Base-by-base conservation (phyloP, 2,113 vertebrate genomes). In the Podarcis raffonei region DNA sequence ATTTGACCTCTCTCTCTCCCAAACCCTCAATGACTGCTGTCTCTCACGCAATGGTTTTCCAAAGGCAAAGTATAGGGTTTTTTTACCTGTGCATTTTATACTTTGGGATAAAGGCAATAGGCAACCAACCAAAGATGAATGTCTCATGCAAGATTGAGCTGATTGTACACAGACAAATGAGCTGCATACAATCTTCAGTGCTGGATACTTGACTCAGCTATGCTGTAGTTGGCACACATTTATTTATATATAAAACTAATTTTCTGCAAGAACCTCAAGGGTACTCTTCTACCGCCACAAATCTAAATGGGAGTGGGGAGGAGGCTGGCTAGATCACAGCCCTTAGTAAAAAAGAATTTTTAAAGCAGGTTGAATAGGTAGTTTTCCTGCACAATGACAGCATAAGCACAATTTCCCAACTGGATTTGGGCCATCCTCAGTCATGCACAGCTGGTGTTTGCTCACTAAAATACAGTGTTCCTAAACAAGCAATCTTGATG, bases 361-460 rank as follows among this genome's bases (percentile, higher is more conserved):
- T 92, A 79, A 90, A 91, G 86, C 83, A 93, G 78, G 89, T 77
- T 94, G 91, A 92, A 87, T 92, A 89, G 89, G 92, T 92, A 94
- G 81, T 22, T 71, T 83, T 91, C 91, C 89, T 62, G 93, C 81
- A 27, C 11, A 32, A 89, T 86, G 84, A 94, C 93, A 94, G 89
- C 91, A 93, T 89, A 93, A 94, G 89, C 81, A 90, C 90, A 91
- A 86, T 87, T 92, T 93, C 93, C 91, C 84, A 89, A 90, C 92
- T 97, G 96, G 95, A 96, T 88, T 81, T 86, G 77, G 95, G 97
- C 96, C 96, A 96, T 85, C 92, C 90, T 95, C 92, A 94, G 94
- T 94, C 95, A 94, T 25, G 71, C 94, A 95, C 95, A 96, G 96
- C 96, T 97, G 96, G 94, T 93, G 89, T 94, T 95, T 95, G 93